Conservation (phyloP, 2,797 vertebrate genomes). For the Rhinatrema bivittatum region DNA sequence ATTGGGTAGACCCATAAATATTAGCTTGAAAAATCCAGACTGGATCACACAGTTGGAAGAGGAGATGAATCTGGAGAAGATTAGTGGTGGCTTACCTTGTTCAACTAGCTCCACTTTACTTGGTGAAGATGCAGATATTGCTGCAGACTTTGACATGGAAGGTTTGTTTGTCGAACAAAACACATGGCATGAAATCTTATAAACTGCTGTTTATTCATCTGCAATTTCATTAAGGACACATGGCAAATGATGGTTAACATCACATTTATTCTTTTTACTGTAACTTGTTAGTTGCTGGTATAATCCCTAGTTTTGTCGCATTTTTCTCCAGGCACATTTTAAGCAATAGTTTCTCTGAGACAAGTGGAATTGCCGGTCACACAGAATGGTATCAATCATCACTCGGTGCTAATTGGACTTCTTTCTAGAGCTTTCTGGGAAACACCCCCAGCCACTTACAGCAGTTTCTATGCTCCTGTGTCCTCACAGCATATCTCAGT, state of each 20-base stretch:
- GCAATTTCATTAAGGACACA: neutral
- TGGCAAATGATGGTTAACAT: neutral
- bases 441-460: no score
- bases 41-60: constrained; percentile 93
- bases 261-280: neutral
- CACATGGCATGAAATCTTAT: neutral
- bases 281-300: no score
- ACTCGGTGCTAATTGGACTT: no score
- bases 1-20: constrained; percentile 71
- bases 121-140: constrained; percentile 83
- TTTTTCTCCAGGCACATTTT: no score
- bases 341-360: no score
- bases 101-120: constrained; percentile 92
- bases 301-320: no score
- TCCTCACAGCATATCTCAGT: no score
- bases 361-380: no score
- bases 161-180: no score
- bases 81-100: constrained; percentile 74
- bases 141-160: constrained; percentile 95
- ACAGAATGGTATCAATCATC: no score
- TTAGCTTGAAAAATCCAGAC: constrained; percentile 85
- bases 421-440: no score
- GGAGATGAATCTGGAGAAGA: constrained; percentile 89
- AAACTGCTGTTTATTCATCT: neutral
- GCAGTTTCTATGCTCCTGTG: no score